A percentile compares a stretch with the other conserved stretches of the same genome.
phyloP scores from a whole-genome alignment of 2,113 vertebrate species.

The Cacatua alba region DNA sequence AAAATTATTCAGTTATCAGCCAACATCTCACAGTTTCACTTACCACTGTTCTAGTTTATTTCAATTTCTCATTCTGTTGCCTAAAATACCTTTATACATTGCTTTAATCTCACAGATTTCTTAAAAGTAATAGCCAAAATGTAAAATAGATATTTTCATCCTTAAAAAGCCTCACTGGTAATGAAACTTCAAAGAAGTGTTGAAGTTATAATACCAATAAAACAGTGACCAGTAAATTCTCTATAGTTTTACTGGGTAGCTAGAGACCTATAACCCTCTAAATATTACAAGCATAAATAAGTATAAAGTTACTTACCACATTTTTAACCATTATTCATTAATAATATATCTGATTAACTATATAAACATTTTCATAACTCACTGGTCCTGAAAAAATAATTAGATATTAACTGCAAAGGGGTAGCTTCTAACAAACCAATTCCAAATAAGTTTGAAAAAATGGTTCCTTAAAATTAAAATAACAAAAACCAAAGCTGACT shows the following conservation, averaged over 20 bases:
- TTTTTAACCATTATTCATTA: constrained; percentile 36
- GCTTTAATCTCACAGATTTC: background rate
- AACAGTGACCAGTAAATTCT: constrained; percentile 51
- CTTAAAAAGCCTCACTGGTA: constrained; percentile 27
- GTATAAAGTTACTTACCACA: constrained; percentile 24
- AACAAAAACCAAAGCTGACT: background rate
- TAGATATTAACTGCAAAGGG: background rate
- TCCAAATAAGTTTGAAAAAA: background rate
- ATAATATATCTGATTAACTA: constrained; percentile 19
- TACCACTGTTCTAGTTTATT: background rate
- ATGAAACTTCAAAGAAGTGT: constrained; percentile 1
- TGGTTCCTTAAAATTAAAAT: background rate
- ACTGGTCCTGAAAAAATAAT: background rate
- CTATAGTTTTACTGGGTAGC: constrained; percentile 33
- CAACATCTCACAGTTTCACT: background rate
- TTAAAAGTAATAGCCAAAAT: background rate
- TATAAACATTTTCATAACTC: constrained; percentile 5
- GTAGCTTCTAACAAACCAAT: background rate
- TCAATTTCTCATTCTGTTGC: background rate
- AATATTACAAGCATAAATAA: constrained; percentile 51
- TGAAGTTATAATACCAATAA: constrained; percentile 35
- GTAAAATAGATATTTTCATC: constrained; percentile 13
- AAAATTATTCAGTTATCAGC: background rate
- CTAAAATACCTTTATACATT: background rate
- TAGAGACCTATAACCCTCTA: constrained; percentile 50